phyloP scores from a whole-genome alignment of 2,888 invertebrate genomes.

The Bruchidius siliquastri region DNA sequence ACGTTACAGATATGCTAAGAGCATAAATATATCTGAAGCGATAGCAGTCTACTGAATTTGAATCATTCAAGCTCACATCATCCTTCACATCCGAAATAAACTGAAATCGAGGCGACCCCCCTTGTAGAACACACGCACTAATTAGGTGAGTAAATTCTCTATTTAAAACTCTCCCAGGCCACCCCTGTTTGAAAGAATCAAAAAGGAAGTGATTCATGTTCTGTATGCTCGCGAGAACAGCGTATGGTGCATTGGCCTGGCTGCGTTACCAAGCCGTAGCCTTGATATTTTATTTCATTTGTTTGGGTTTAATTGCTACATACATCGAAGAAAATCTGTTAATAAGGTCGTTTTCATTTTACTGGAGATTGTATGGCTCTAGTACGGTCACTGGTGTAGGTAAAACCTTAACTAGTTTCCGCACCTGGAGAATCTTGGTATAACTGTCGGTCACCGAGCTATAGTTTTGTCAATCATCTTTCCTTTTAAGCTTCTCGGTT shows the following conservation, averaged over 20 bases:
- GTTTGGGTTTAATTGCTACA: conserved; percentile 17
- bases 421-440: too few species aligned
- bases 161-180: conserved; percentile 1
- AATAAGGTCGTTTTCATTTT: conserved; percentile 5
- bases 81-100: conserved; percentile 1
- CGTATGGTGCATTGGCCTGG: conserved; percentile 26
- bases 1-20: too few species aligned
- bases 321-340: conserved; percentile 8
- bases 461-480: too few species aligned
- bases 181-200: conserved; percentile 22
- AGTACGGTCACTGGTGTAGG: not conserved
- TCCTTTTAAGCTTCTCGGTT: too few species aligned
- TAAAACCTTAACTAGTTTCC: too few species aligned
- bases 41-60: not conserved
- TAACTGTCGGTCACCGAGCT: too few species aligned
- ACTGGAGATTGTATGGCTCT: conserved; percentile 1
- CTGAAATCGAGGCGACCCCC: not conserved
- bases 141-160: not conserved
- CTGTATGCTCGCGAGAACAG: conserved; percentile 16
- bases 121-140: not conserved
- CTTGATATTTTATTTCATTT: conserved; percentile 28
- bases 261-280: conserved; percentile 11
- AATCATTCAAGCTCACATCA: not conserved
- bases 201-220: conserved; percentile 36
- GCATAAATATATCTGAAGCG: too few species aligned